Percentiles rank a stretch among this genome's conserved stretches.
Conservation (phyloP, 2,797 vertebrate genomes). For the Ibycter americanus region DNA sequence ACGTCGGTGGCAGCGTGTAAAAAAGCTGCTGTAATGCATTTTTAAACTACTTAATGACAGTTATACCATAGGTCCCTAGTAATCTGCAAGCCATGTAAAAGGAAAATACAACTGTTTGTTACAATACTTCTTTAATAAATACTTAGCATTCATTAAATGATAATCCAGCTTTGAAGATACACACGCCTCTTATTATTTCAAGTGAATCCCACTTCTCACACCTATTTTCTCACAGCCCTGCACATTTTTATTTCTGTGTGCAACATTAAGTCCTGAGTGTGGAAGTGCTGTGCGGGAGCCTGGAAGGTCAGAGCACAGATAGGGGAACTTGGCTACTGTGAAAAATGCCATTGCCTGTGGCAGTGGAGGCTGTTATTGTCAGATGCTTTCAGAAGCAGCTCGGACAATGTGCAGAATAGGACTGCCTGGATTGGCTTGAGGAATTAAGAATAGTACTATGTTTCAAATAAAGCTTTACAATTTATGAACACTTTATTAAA, state of each 20-base stretch:
- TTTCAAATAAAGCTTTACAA: neutral
- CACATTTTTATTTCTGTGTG: neutral
- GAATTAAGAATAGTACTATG: neutral
- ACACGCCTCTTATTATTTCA: neutral
- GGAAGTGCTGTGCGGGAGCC: neutral
- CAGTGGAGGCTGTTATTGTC: neutral
- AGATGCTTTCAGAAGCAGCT: neutral
- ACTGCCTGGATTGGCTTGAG: neutral
- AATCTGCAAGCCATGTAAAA: neutral
- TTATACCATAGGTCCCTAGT: neutral
- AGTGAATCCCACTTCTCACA: neutral
- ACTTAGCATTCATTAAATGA: neutral
- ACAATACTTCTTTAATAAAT: neutral
- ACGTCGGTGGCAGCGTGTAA: neutral
- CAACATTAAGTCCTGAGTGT: accelerated
- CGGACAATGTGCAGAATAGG: neutral
- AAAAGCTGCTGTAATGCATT: neutral
- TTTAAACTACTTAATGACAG: neutral
- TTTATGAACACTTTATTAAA: neutral
- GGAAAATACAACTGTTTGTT: neutral
- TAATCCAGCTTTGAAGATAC: neutral
- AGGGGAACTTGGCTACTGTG: neutral
- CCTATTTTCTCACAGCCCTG: neutral
- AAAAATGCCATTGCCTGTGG: neutral
- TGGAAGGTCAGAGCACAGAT: neutral